A percentile compares a stretch with the other conserved stretches of the same genome.
Evolutionary conservation across 92 coral and sea anemone species (phyloP).

Genomic region (Desmophyllum pertusum): DNA sequence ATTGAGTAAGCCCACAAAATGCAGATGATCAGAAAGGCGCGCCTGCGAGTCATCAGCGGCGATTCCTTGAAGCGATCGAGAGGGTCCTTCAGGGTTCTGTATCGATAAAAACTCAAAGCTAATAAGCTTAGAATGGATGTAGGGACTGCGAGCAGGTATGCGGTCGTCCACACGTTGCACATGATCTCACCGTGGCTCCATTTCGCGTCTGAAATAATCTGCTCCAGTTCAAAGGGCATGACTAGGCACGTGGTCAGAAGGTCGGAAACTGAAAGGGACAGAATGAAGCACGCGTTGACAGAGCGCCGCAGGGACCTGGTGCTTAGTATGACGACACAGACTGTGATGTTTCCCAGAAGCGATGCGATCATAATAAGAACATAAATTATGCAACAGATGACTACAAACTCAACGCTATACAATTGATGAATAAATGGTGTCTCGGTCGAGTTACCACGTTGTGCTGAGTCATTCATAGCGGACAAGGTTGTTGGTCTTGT

Average conservation of each 20-base stretch:
- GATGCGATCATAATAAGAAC: conserved; percentile 58
- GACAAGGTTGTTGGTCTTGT: neutral
- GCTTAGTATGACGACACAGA: conserved; percentile 58
- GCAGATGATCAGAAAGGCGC: conserved; percentile 46
- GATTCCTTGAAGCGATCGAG: conserved; percentile 61
- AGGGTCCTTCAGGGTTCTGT: conserved; percentile 64
- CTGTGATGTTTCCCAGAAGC: conserved; percentile 65
- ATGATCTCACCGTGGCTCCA: conserved; percentile 61
- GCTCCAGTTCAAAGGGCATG: conserved; percentile 77
- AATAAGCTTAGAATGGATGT: conserved; percentile 67
- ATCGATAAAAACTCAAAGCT: conserved; percentile 71
- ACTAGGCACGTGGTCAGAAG: conserved; percentile 69
- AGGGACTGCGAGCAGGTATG: conserved; percentile 76
- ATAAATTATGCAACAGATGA: neutral
- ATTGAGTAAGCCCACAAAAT: conserved; percentile 73
- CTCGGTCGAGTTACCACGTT: neutral
- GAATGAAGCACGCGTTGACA: conserved; percentile 63
- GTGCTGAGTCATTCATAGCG: conserved; percentile 1
- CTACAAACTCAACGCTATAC: neutral
- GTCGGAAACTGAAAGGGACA: conserved; percentile 83
- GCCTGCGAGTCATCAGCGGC: conserved; percentile 69
- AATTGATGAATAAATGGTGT: neutral
- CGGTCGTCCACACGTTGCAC: conserved; percentile 72
- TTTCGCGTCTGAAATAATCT: conserved; percentile 35
- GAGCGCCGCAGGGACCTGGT: conserved; percentile 67